Percentiles rank a stretch among this genome's conserved stretches.
phyloP scores from a whole-genome alignment of 2,888 invertebrate genomes.

The Eupithecia exiguata region DNA sequence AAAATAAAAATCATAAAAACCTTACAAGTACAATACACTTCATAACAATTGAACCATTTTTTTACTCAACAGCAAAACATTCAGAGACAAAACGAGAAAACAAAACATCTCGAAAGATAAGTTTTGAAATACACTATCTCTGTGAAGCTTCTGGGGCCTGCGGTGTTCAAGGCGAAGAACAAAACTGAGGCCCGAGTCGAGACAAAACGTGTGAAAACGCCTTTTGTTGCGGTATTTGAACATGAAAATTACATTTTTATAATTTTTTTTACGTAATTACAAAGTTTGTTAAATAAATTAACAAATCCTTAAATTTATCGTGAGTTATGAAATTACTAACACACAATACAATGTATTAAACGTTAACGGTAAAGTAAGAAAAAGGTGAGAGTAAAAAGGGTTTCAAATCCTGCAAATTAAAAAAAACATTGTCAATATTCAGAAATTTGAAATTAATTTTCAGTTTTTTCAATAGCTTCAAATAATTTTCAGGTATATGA shows the following conservation, averaged over 20 bases:
- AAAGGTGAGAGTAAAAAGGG: no score
- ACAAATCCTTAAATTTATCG: no score
- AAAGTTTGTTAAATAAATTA: no score
- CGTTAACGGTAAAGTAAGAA: no score
- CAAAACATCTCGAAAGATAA: constrained; percentile 42
- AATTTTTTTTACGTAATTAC: no score
- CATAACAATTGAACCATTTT: constrained; percentile 27
- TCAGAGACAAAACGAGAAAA: constrained; percentile 19
- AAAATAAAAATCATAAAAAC: not conserved
- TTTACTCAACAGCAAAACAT: constrained; percentile 17
- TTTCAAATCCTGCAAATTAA: no score
- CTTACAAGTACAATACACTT: not conserved
- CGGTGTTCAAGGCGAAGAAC: constrained; percentile 1
- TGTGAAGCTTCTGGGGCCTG: constrained; percentile 43
- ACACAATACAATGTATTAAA: no score
- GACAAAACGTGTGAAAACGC: not conserved
- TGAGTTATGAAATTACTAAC: no score
- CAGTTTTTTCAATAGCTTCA: not conserved
- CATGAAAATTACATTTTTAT: not conserved
- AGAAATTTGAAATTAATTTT: not conserved
- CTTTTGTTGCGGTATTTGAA: not conserved
- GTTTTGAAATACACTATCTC: constrained; percentile 50
- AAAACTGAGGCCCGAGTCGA: not conserved
- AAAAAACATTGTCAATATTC: no score
- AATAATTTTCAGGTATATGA: no score